These are phyloP conservation scores for Crocidura indochinensis DNA, from an alignment of 2,797 vertebrate species.

Conservation along the genomic window DNA sequence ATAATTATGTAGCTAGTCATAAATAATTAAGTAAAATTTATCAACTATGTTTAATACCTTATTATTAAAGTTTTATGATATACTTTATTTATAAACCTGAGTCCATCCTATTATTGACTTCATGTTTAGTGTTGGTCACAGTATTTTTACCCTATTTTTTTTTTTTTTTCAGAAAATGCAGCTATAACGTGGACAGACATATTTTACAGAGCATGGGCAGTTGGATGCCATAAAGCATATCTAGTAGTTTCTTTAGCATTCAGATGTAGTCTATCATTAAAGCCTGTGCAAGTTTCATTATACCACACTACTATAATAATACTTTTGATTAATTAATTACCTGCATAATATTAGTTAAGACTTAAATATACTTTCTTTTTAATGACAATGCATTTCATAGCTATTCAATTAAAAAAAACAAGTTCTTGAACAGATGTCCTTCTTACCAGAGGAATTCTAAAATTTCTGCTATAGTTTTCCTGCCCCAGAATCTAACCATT, in stretches of 20 bases:
- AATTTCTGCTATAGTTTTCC: conserved; percentile 7
- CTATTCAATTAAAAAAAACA: conserved; percentile 41
- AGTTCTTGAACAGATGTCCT: background rate
- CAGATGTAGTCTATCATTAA: background rate
- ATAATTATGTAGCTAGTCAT: conserved; percentile 26
- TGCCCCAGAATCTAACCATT: background rate
- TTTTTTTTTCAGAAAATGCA: conserved; percentile 13
- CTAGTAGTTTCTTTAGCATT: background rate
- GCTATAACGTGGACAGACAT: background rate
- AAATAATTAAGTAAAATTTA: conserved; percentile 54
- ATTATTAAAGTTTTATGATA: conserved; percentile 58
- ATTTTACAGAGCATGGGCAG: background rate
- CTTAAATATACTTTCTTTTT: conserved; percentile 38
- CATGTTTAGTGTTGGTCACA: background rate
- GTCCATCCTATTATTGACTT: background rate
- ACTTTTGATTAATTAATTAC: conserved; percentile 4
- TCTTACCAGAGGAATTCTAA: conserved; percentile 22
- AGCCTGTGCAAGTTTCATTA: background rate
- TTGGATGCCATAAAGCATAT: background rate
- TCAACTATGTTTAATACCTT: conserved; percentile 17
- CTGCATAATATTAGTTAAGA: background rate
- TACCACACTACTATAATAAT: background rate
- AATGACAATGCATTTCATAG: conserved; percentile 16
- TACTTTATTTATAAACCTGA: conserved; percentile 47
- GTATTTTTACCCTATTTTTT: conserved; percentile 44